Evolutionary conservation across 1,140 invertebrate genomes (phyloP), one percentile per base, ranked within the genome.

Genomic region (Drosophila persimilis): DNA sequence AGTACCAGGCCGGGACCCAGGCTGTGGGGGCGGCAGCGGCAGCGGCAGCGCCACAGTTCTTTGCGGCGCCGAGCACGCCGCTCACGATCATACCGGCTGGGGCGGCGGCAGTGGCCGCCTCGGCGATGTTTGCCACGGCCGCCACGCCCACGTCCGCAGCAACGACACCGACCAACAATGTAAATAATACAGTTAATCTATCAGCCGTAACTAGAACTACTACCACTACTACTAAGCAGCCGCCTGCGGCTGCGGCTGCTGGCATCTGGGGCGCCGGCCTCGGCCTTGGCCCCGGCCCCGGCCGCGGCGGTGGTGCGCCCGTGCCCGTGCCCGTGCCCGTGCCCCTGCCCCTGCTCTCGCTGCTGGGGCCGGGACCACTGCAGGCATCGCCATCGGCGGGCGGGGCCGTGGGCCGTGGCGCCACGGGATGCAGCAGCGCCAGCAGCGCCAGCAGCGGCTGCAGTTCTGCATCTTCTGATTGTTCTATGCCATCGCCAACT

Each of bases 401-500:
- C 20, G 22, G 45, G 35, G 39, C 55, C n/a, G 58, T 41, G 41
- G 41, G 17, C 60, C 63, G 53, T 62, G 48, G 44, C 58, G 65
- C 44, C 65, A 61, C 60, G 57, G 79, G 76, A 55, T 73, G 64
- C 78, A 88, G 81, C 73, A 89, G 73, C 64, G 75, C 79, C 78
- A 88, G 81, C 73, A 89, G 73, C 64, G 75, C 79, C 80, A 90
- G 88, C 77, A 90, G 84, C 83, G 83, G 83, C 52, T 90, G 86
- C 84, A 91, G 90, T 79, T 91, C 90, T 89, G 84, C 88, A 88
- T 89, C 90, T 90, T 91, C 90, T 91, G 90, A 91, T 91, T 91
- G 90, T 91, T 91, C 90, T 91, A 91, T 91, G 89, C 79, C 90
- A 91, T 91, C 90, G 90, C 90, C 88, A 90, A 90, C 90, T 91